Base-by-base conservation (phyloP, 2,113 vertebrate genomes). In the Puffinus mauretanicus region DNA sequence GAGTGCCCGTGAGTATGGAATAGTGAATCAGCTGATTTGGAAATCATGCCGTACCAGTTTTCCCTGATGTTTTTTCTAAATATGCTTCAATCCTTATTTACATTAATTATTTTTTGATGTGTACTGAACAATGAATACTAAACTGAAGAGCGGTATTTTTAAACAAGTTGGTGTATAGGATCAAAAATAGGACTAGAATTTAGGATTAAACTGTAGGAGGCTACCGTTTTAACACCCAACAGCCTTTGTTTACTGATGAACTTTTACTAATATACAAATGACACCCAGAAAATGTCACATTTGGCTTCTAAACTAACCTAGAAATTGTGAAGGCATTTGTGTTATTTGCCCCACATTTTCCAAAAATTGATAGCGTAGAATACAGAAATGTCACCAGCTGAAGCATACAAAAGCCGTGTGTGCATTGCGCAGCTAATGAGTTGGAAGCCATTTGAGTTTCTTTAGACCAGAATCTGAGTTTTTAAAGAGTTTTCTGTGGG, bases 401-500 rank as follows among this genome's bases (percentile, higher is more conserved):
- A 88, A 62, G 46, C 0, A 0, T 9, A 20, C 32, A 52, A 22
- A 78, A 70, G 61, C 47, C 0, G 0, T 34, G 18, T 83, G 34
- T 58, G 10, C 3, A 0, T 49, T 14, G 3, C 10, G 3, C 44
- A 55, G 27, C 46, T 57, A 10, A 25, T 6, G 27, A 54, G 12
- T 32, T 87, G 34, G 88, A 88, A 78, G 49, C 30, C 11, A 5
- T 73, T 61, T 54, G 46, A 58, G 32, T 76, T 91, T 55, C 29
- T 44, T 54, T 84, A 26, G 19, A n/a, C 17, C 51, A 47, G 64
- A 90, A 75, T 61, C 55, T n/a, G 83, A 51, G 25, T 42, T 88
- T 75, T 69, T 57, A n/a, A 26, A 71, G 42, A 52, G 44, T 70
- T 94, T 86, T 92, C 38, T 67, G 16, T 32, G 44, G 47, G 61